Evolutionary conservation across 37 sponge, comb jelly and placozoan species (phyloP), one percentile per base, ranked within the genome.

Genomic region (Lycopodina hypogea): DNA sequence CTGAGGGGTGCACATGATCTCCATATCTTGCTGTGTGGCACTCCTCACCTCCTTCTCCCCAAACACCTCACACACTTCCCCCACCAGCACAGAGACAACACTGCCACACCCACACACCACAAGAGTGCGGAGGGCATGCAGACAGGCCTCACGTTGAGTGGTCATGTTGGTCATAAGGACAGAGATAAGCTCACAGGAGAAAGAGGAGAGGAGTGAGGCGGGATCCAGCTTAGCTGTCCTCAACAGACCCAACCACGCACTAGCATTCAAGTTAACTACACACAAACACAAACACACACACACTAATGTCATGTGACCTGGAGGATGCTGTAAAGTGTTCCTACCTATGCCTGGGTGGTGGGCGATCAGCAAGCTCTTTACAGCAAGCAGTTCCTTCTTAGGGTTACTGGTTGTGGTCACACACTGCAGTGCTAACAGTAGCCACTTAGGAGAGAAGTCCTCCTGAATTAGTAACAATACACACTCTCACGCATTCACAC

Each of bases 341-440:
- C 48, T 28, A 92, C 93, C 69, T 37, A 88, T 84, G 56, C 37
- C 15, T 6, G 90, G 82, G 55, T 81, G 82, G 65, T 84, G 84
- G 7, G 82, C 56, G 26, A 88, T 41, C 22, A 74, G 73, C 19
- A 93, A 62, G 21, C 59, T 42, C 11, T 48, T 56, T 19, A 82
- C 42, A 18, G 90, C 90, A 2, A 93, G 34, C 14, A 40, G 60
- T 38, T 69, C 83, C 32, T 73, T 78, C 48, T 86, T 26, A 26
- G 72, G 69, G 39, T 77, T 50, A 22, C 39, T 68, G 55, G 81
- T 73, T 30, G 79, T 73, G 68, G 69, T 59, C 69, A 85, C n/a
- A 40, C 77, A 68, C n/a, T 34, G 23, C 33, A 86, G 0, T 34
- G 71, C 83, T 23, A 58, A 42, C 60, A 83, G 52, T 33, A 83